phyloP scores from a whole-genome alignment of 2,797 vertebrate species.

The Amniataba percoides region DNA sequence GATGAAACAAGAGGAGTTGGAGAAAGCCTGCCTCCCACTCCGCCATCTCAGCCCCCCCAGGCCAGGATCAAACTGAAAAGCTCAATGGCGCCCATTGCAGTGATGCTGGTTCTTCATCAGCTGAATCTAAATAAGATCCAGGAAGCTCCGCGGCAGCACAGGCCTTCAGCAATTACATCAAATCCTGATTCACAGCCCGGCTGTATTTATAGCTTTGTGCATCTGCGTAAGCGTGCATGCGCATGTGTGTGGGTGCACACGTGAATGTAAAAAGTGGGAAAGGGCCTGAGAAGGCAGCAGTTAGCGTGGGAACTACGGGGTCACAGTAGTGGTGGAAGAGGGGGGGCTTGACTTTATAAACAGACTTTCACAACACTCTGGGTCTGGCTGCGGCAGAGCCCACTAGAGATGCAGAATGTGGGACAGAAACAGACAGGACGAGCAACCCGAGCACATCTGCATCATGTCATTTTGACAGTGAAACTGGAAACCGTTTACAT shows the following conservation, averaged over 20 bases:
- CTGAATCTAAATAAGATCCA: constrained; percentile 54
- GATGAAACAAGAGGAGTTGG: constrained; percentile 52
- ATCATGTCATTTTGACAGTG: constrained; percentile 51
- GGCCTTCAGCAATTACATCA: constrained; percentile 38
- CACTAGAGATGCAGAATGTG: constrained; percentile 25
- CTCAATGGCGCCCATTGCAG: constrained; percentile 23
- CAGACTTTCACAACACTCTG: constrained; percentile 71
- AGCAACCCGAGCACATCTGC: constrained; percentile 44
- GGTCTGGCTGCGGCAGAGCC: constrained; percentile 52
- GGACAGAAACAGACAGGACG: constrained; percentile 30
- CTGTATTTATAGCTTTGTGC: constrained; percentile 67
- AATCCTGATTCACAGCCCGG: constrained; percentile 42
- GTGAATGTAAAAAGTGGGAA: constrained; percentile 46
- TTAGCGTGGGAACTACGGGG: constrained; percentile 84
- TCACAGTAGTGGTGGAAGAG: constrained; percentile 64
- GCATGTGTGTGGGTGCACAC: constrained; percentile 37
- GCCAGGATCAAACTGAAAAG: constrained; percentile 55
- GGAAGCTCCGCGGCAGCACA: constrained; percentile 19
- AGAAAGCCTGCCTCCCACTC: constrained; percentile 40
- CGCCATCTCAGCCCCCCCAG: constrained; percentile 11
- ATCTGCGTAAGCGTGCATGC: constrained; percentile 15
- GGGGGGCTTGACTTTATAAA: constrained; percentile 81
- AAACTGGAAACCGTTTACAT: constrained; percentile 21
- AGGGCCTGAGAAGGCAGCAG: constrained; percentile 80
- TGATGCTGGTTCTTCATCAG: constrained; percentile 36